Base-by-base conservation (phyloP, 2,797 vertebrate genomes). In the Tadarida brasiliensis region DNA sequence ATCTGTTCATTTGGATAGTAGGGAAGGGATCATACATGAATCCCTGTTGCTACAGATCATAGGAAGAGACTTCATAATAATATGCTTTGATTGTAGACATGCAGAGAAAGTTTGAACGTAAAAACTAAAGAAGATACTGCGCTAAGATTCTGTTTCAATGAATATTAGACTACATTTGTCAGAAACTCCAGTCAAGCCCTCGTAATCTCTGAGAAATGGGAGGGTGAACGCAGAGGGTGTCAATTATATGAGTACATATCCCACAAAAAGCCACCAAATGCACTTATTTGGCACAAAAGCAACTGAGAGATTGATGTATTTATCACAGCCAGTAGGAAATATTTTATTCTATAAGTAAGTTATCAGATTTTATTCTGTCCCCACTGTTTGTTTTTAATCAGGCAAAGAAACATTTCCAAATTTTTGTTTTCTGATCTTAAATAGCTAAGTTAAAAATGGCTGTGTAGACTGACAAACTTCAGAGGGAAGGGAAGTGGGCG, bases 301-400 rank as follows among this genome's bases (percentile, higher is more conserved):
- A 67, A 30, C 51, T 68, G 33, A 93, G 76, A 91, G 63, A 49
- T 59, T 65, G 54, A 82, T 61, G 3, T 81, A 61, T 82, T 57
- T 2, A 86, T 92, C 81, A 87, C 63, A 96, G 71, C 12, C 35
- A 78, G 68, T 92, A 88, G 16, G 68, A 93, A 71, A 83, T 74
- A 11, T 80, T 84, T 96, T 83, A 44, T 74, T 20, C 33, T 89
- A 9, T 22, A 87, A 78, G 61, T 76, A 85, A 70, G 30, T 65
- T 87, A 61, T 57, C 56, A 78, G 30, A n/a, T 30, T 28, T 91
- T 19, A 90, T 57, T 30, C 77, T 15, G 49, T 61, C 94, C 26
- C 80, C 82, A 39, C 5, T 59, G 6, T 92, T 81, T 5, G 1
- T 76, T 98, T 97, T 84, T 96, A 95, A 77, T 94, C 91, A 97